Evolutionary conservation across 2,888 invertebrate species (phyloP), one percentile per base, ranked within the genome.

Genomic region (Eilema sororculum): DNA sequence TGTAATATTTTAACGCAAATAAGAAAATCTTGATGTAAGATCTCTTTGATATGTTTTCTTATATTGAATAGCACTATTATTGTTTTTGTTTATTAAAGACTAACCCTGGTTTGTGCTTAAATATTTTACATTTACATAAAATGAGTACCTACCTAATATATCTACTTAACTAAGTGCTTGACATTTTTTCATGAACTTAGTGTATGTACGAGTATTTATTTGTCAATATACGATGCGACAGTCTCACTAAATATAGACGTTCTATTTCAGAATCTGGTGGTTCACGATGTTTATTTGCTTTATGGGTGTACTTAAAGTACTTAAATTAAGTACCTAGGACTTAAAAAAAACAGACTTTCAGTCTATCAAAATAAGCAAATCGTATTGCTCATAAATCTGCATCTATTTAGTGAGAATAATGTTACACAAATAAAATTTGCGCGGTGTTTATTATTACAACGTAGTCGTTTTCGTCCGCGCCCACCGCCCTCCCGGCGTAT

Each of bases 401-500:
- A 52, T 52, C 28, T 2, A 28, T 68, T 68, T 69, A 64, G 41
- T 65, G 52, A 66, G 57, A 66, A 37, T 69, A 76, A 71, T 72
- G 56, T 69, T 37, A 59, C 24, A 66, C 70, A 62, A 62, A 67
- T 60, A 64, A 64, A 46, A 70, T 64, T 41, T 58, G 22, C 30
- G 58, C 25, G 25, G 56, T 33, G 65, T 68, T 64, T 71, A 68
- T 72, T 74, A 79, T 62, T 65, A 68, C 41, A 60, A 28, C 25
- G 60, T 25, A 62, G 65, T 58, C 57, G 52, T n/a, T 62, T 71
- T 59, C 64, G 30, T 46, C 62, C 58, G 61, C 66, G 61, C 56
- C 22, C 58, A 65, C 70, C 76, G 81, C 80, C 80, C 79, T 79
- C 75, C 69, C 75, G 75, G 76, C 80, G 76, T 84, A 87, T 90